Base-by-base conservation (phyloP, 1,140 invertebrate species). In the Pseudomyrmex concolor region DNA sequence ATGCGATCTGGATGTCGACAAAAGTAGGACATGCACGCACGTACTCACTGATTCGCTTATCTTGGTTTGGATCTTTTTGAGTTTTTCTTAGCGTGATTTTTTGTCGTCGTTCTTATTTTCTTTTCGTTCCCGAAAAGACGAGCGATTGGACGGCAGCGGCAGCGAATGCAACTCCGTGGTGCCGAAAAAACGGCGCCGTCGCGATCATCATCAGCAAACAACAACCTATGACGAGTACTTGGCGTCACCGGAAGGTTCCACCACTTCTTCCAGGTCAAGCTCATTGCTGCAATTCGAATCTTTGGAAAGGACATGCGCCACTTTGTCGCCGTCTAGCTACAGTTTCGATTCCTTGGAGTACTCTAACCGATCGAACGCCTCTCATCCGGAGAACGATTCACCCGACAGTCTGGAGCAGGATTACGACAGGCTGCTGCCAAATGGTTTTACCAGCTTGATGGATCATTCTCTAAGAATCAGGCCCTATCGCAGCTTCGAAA, bases 231-330 rank as follows among this genome's bases (percentile, higher is more conserved):
- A 87, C 51, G 76, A 80, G 54, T 93, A 81, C 90, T 93, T 88
- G 93, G 94, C 62, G 91, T 95, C 91, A 89, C 95, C 92, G 60
- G 90, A 89, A 67, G 91, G 90, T 59, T 91, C 92, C 0, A 91
- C 91, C 8, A 77, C 80, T 25, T 91, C 90, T 0, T 92, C 89
- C 91, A 95, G 97, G 63, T 97, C 97, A 34, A 97, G 96, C 57
- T 97, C 97, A 72, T 94, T 98, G 43, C 94, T 97, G 34, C 97
- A 97, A 91, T 98, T 98, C 91, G 97, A 97, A 92, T 97, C 96
- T 0, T 93, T 97, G 67, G 97, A 97, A 89, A 95, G 96, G 83
- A 96, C 96, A 54, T 97, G 96, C 89, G 95, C 95, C 80, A 94
- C 93, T 0, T 73, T 94, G 5, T 95, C 95, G 9, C 95, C 95